A percentile compares a stretch with the other conserved stretches of the same genome.
These are phyloP conservation scores for Anguilla marmorata DNA, from an alignment of 2,797 vertebrate genomes.

Conservation along the genomic window DNA sequence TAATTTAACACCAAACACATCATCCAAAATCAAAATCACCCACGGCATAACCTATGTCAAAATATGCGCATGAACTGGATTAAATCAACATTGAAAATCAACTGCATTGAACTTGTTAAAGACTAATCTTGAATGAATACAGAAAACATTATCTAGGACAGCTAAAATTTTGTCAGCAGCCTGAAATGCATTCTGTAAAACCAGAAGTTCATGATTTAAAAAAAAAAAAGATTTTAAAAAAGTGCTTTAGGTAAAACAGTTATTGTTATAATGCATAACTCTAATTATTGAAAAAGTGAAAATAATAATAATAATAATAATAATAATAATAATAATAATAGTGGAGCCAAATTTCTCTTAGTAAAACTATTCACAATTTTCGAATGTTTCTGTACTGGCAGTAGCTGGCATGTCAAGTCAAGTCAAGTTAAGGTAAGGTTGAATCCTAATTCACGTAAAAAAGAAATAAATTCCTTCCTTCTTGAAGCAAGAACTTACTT, in stretches of 20 bases:
- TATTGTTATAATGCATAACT: not conserved
- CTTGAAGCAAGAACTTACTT: conserved; percentile 58
- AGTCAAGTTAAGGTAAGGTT: not conserved
- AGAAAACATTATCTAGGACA: no score
- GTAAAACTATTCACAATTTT: not conserved
- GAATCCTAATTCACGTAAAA: not conserved
- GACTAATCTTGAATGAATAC: not conserved
- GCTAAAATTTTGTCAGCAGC: not conserved
- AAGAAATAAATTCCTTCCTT: not conserved
- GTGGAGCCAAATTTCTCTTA: not conserved
- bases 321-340: not conserved
- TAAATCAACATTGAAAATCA: not conserved
- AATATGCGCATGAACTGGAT: not conserved
- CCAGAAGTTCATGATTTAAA: not conserved
- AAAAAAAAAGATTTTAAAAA: not conserved
- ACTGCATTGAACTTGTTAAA: not conserved
- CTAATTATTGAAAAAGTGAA: not conserved
- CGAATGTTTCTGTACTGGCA: not conserved
- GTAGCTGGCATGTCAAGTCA: not conserved
- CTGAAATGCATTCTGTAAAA: not conserved
- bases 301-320: not conserved
- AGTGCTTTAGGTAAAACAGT: no score
- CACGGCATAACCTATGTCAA: not conserved
- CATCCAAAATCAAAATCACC: not conserved
- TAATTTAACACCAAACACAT: not conserved